A percentile compares a stretch with the other conserved stretches of the same genome.
These are phyloP conservation scores for Neolamprologus modestus DNA, from an alignment of 2,113 vertebrate species.

Conservation along the genomic window DNA sequence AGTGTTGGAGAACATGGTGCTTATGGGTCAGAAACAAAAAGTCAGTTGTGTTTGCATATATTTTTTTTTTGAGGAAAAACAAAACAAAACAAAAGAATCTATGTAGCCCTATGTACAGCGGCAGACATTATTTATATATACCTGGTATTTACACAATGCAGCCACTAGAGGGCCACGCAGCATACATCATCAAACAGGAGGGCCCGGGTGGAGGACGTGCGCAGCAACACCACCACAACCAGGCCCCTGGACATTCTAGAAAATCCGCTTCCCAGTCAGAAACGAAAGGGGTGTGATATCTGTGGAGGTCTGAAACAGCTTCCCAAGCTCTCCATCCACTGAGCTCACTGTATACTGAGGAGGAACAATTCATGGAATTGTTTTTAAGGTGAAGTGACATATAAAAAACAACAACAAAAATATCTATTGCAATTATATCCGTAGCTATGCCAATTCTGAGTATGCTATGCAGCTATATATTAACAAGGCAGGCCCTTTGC, in stretches of 20 bases:
- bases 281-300: conserved; percentile 58
- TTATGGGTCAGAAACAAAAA: conserved; percentile 11
- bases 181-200: conserved; percentile 54
- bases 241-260: conserved; percentile 51
- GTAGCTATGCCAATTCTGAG: conserved; percentile 38
- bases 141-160: conserved; percentile 62
- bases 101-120: conserved; percentile 66
- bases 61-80: conserved; percentile 16
- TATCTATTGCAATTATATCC: conserved; percentile 38
- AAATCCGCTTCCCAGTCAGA: conserved; percentile 59
- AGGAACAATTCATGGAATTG: conserved; percentile 71
- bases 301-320: conserved; percentile 59
- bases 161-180: conserved; percentile 67
- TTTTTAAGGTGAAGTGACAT: conserved; percentile 40
- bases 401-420: conserved; percentile 3
- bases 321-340: conserved; percentile 20
- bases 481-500: conserved; percentile 41
- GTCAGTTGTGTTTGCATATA: conserved; percentile 64
- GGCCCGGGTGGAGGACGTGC: conserved; percentile 18
- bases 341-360: conserved; percentile 44
- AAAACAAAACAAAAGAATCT: conserved; percentile 34
- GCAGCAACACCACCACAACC: neutral
- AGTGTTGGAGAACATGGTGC: conserved; percentile 35
- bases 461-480: conserved; percentile 56
- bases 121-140: conserved; percentile 20